Base-by-base conservation (phyloP, 2,797 vertebrate genomes). In the Podargus strigoides region DNA sequence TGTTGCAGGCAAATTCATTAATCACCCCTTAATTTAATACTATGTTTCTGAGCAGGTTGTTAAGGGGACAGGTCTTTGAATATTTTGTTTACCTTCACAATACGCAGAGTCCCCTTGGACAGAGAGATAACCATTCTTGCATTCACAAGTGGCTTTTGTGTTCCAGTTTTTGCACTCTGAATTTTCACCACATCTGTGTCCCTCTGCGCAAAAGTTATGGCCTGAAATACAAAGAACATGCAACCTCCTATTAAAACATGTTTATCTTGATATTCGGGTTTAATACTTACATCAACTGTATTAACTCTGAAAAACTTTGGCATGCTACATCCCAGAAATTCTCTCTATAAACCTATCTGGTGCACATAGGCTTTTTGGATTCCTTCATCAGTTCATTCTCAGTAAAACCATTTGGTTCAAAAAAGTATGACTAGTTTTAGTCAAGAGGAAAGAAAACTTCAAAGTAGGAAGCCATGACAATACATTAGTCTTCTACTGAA, bases 141-240 rank as follows among this genome's bases (percentile, higher is more conserved):
- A 99, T 96, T 99, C 98, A 74, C 99, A 99, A 63, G 98, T 98
- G 5, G 99, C 99, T 98, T 98, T 99, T 24, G 98, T 99, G 96
- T 99, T 98, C 98, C 97, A 98, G 96, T 99, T 99, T 97, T 98
- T 99, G 96, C 99, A 99, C 89, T 99, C 98, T 0, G 99, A 99
- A 90, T 99, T 99, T 97, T 99, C 99, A 78, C 99, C 99, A 97
- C 99, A 99, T 92, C 97, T 98, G 90, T 99, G 97, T 83, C 98
- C 99, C 96, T 99, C 99, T 42, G 98, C 98, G 85, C 99, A 99
- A 96, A 99, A 99, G 97, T 99, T 98, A 88, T 99, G 98, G 94
- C 99, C 99, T 99, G 94, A 90, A 97, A 97, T 1, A 92, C 63
- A 62, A 94, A 59, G 2, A 60, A 94, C 69, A 87, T 13, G 20